Percentiles rank a stretch among this genome's conserved stretches.
Evolutionary conservation across 2,888 invertebrate species (phyloP).

Genomic region (Cephus spinipes): DNA sequence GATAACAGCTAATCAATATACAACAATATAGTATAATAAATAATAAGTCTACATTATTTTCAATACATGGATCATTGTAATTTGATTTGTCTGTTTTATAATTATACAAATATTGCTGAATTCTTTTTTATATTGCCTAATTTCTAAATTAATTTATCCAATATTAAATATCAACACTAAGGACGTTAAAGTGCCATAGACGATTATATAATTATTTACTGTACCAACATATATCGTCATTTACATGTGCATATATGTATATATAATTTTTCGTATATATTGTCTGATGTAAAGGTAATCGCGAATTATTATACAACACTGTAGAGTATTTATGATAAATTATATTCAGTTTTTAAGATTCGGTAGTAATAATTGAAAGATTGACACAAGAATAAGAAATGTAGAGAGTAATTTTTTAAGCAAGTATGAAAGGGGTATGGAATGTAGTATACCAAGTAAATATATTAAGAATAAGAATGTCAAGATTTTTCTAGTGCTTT

Average conservation of each 20-base stretch:
- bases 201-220: background rate
- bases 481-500: background rate
- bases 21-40: background rate
- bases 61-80: too few relatives aligned
- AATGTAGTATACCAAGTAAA: conserved; percentile 9
- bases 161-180: background rate
- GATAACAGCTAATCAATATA: background rate
- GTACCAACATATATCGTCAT: background rate
- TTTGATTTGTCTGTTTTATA: background rate
- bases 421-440: background rate
- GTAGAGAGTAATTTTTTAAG: background rate
- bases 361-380: background rate
- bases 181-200: background rate
- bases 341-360: background rate
- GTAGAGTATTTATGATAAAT: background rate
- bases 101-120: background rate
- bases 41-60: too few relatives aligned
- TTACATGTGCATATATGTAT: background rate
- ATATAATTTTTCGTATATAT: background rate
- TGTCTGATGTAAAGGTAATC: background rate
- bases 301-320: background rate
- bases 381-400: too few relatives aligned
- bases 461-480: background rate
- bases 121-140: background rate
- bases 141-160: background rate